A percentile compares a stretch with the other conserved stretches of the same genome.
Evolutionary conservation across 2,888 invertebrate species (phyloP).

Genomic region (Orchestes rusci): DNA sequence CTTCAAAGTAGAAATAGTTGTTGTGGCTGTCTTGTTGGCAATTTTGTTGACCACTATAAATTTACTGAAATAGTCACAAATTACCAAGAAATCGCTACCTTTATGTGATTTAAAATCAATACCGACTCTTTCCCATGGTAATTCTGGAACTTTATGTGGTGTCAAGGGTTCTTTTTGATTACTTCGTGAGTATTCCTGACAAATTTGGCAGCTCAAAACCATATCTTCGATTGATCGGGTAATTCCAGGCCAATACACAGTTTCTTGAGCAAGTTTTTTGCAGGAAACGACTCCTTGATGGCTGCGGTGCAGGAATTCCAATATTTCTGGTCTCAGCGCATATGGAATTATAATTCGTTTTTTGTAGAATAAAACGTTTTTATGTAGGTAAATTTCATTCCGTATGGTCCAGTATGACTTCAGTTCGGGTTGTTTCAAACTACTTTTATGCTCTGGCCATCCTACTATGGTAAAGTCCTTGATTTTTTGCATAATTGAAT

Average conservation of each 20-base stretch:
- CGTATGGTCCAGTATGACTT: neutral
- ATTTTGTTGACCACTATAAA: too few species aligned
- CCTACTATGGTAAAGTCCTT: neutral
- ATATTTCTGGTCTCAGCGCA: neutral
- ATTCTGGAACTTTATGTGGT: neutral
- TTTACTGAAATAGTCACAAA: too few species aligned
- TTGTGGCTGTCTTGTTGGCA: too few species aligned
- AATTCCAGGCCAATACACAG: neutral
- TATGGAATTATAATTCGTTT: neutral
- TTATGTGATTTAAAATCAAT: too few species aligned
- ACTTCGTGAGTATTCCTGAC: neutral
- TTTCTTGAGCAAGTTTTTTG: neutral
- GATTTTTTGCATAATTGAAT: neutral
- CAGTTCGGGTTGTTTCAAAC: neutral
- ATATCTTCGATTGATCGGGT: neutral
- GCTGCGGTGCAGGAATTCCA: neutral
- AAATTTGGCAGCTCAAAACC: neutral
- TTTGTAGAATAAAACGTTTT: neutral
- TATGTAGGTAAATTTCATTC: neutral
- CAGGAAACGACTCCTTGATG: too few species aligned
- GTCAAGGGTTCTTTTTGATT: neutral
- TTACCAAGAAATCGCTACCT: too few species aligned
- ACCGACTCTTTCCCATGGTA: neutral
- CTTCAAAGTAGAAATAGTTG: too few species aligned
- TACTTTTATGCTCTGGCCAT: neutral